Percentiles rank a stretch among this genome's conserved stretches.
These are phyloP conservation scores for Drosophila colorata DNA, from an alignment of 2,888 invertebrate genomes.

Conservation along the genomic window DNA sequence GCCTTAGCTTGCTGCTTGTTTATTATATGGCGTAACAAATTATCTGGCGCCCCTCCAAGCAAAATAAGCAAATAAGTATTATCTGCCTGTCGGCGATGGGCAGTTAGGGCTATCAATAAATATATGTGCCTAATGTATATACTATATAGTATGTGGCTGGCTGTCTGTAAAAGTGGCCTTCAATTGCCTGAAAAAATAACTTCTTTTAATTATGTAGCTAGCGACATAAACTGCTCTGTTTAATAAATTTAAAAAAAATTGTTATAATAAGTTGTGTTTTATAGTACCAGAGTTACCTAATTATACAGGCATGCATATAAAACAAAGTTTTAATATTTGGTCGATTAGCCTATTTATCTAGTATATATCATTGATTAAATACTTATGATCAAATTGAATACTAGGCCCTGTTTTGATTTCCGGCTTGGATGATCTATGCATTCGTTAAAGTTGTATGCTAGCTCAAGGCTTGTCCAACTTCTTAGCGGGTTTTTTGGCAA, in stretches of 20 bases:
- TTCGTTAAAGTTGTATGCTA: background rate
- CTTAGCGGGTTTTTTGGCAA: slow-evolving; percentile 1
- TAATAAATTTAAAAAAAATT: background rate
- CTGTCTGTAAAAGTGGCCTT: slow-evolving; percentile 5
- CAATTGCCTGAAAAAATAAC: background rate
- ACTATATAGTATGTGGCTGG: slow-evolving; percentile 13
- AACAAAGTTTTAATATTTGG: slow-evolving; percentile 10
- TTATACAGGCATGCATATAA: background rate
- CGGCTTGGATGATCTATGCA: slow-evolving; percentile 9
- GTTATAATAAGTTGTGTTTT: background rate
- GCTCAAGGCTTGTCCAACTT: slow-evolving; percentile 3
- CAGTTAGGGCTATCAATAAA: background rate
- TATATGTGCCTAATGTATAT: background rate
- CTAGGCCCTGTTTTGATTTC: background rate
- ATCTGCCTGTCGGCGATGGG: background rate
- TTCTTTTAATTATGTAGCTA: slow-evolving; percentile 5
- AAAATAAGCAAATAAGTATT: slow-evolving; percentile 23
- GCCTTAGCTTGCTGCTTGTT: slow-evolving; percentile 6
- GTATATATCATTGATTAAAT: slow-evolving; percentile 11
- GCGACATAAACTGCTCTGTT: background rate
- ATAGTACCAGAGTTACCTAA: background rate
- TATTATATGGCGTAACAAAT: slow-evolving; percentile 21
- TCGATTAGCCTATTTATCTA: slow-evolving; percentile 15
- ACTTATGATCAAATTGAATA: slow-evolving; percentile 1
- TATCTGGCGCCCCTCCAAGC: slow-evolving; percentile 8